Conservation (phyloP, 2,888 invertebrate genomes). For the Phengaris arion region DNA sequence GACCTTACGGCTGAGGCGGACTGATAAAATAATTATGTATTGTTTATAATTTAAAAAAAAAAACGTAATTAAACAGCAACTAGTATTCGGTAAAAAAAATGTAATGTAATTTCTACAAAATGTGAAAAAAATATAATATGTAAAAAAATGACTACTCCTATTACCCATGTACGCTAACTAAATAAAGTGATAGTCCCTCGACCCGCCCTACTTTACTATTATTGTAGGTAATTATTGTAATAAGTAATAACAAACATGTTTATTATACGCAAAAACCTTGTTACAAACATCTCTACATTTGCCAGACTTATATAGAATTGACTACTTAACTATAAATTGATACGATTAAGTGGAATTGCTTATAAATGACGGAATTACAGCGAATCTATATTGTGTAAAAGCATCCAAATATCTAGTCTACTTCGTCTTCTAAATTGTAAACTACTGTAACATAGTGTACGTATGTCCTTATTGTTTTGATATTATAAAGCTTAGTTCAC, state of each 20-base stretch:
- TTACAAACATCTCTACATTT: slow-evolving; percentile 50
- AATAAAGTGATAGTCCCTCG: background rate
- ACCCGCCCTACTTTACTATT: background rate
- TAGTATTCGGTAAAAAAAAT: background rate
- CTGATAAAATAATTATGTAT: background rate
- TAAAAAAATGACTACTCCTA: background rate
- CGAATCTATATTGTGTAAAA: slow-evolving; percentile 74
- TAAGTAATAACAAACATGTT: slow-evolving; percentile 18
- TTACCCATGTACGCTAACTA: background rate
- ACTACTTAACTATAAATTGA: slow-evolving; percentile 61
- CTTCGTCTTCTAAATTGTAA: slow-evolving; percentile 51
- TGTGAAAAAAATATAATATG: background rate
- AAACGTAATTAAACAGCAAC: background rate
- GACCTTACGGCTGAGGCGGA: slow-evolving; percentile 16
- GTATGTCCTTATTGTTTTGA: slow-evolving; percentile 70
- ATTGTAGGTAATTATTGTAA: background rate
- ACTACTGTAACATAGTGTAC: slow-evolving; percentile 58
- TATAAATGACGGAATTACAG: slow-evolving; percentile 64
- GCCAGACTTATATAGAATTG: slow-evolving; percentile 63
- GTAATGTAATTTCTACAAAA: background rate
- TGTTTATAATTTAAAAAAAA: background rate
- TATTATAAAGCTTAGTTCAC: slow-evolving; percentile 67
- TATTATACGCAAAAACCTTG: slow-evolving; percentile 33
- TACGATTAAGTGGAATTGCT: slow-evolving; percentile 62
- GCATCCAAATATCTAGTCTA: slow-evolving; percentile 76